Conservation (phyloP, 2,113 vertebrate species). For the Silurus glanis region DNA sequence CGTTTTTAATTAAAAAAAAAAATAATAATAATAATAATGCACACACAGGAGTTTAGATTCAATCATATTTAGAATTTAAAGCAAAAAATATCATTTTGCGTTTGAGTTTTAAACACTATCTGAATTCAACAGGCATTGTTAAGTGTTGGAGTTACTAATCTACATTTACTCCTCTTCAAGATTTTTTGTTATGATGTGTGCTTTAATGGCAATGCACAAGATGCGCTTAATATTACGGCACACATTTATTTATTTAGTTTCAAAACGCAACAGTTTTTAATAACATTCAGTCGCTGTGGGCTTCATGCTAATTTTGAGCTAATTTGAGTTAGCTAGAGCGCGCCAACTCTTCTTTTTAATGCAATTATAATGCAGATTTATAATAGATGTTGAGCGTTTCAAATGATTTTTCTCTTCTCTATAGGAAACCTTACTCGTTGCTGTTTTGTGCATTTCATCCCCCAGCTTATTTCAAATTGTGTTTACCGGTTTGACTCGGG, state of each 20-base stretch:
- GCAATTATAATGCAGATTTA: background rate
- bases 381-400: background rate
- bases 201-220: too few relatives aligned
- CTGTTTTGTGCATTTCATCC: background rate
- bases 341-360: background rate
- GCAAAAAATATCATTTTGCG: accelerated
- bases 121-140: background rate
- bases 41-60: background rate
- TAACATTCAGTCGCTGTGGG: too few relatives aligned
- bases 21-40: too few relatives aligned
- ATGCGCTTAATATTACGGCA: background rate
- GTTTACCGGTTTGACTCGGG: background rate
- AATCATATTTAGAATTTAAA: background rate
- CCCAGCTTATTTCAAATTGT: background rate
- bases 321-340: background rate
- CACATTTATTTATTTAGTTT: background rate
- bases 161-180: too few relatives aligned
- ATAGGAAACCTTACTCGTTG: background rate
- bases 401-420: background rate
- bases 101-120: too few relatives aligned
- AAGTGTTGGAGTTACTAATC: background rate
- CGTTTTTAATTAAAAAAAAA: too few relatives aligned
- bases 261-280: background rate
- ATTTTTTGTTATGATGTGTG: too few relatives aligned
- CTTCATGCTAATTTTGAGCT: background rate